phyloP scores from a whole-genome alignment of 2,113 vertebrate genomes.

The Garra rufa region DNA sequence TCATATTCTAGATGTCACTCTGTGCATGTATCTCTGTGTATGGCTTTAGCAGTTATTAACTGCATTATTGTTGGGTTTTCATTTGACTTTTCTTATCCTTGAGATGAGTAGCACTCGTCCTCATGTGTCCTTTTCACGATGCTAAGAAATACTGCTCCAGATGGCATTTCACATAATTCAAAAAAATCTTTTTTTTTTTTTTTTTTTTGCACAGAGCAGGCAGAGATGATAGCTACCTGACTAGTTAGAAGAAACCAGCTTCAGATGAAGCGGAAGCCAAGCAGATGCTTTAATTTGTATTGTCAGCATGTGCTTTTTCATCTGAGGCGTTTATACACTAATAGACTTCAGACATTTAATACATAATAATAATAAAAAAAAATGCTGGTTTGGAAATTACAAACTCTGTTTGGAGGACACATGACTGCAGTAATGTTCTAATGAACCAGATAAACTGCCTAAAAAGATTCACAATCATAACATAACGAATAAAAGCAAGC shows the following conservation, averaged over 20 bases:
- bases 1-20: not conserved
- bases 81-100: not conserved
- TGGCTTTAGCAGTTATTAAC: not conserved
- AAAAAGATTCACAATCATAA: not conserved
- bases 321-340: not conserved
- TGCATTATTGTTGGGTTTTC: not conserved
- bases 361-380: not conserved
- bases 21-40: not conserved
- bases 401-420: not conserved
- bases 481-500: not conserved
- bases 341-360: not conserved
- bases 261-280: not conserved
- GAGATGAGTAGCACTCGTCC: not conserved
- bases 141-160: slow-evolving; percentile 14
- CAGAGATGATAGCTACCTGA: not conserved
- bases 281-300: slow-evolving; percentile 28
- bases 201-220: not conserved
- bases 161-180: slow-evolving; percentile 23
- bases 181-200: no score
- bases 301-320: not conserved
- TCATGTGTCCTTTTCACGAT: not conserved
- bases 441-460: not conserved
- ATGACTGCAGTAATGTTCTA: not conserved
- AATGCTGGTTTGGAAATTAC: not conserved
- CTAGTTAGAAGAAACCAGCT: not conserved